phyloP scores from a whole-genome alignment of 2,113 vertebrate species.

The Grantiella picta region DNA sequence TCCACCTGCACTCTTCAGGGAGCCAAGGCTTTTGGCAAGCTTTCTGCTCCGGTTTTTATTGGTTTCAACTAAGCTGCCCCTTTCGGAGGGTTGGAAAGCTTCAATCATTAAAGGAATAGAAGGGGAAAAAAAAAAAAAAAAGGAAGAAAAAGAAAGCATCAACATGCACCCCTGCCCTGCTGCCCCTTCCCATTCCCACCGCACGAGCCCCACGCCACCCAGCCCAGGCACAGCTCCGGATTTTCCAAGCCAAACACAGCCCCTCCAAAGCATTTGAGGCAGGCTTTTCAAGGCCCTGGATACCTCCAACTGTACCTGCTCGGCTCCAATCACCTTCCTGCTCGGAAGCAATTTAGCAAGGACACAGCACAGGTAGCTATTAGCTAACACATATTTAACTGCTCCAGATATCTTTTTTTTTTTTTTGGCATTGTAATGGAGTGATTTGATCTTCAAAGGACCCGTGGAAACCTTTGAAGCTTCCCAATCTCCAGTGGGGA shows the following conservation, averaged over 20 bases:
- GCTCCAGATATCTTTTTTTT: not conserved
- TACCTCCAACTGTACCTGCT: not conserved
- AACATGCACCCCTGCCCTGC: not conserved
- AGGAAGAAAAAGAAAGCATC: not conserved
- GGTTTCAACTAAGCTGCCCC: conserved; percentile 77
- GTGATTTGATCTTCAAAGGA: conserved; percentile 70
- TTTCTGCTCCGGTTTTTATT: conserved; percentile 70
- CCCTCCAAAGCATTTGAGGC: not conserved
- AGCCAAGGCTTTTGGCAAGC: conserved; percentile 75
- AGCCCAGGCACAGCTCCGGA: not conserved
- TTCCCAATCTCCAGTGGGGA: conserved; percentile 41
- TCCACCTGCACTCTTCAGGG: conserved; percentile 81
- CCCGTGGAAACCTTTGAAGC: conserved; percentile 64
- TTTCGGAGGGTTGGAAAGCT: conserved; percentile 62
- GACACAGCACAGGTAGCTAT: conserved; percentile 34
- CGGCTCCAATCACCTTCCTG: not conserved
- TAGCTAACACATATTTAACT: conserved; percentile 50
- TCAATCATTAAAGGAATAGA: conserved; percentile 27
- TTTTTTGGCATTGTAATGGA: conserved; percentile 45
- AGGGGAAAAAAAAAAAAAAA: too few species aligned
- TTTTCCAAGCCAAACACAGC: not conserved
- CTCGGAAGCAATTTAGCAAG: conserved; percentile 45
- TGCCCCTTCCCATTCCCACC: not conserved
- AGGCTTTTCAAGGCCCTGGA: not conserved
- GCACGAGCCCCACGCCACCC: not conserved